Percentiles rank a stretch among this genome's conserved stretches.
Evolutionary conservation across 2,113 vertebrate species (phyloP).

Genomic region (Bos javanicus): DNA sequence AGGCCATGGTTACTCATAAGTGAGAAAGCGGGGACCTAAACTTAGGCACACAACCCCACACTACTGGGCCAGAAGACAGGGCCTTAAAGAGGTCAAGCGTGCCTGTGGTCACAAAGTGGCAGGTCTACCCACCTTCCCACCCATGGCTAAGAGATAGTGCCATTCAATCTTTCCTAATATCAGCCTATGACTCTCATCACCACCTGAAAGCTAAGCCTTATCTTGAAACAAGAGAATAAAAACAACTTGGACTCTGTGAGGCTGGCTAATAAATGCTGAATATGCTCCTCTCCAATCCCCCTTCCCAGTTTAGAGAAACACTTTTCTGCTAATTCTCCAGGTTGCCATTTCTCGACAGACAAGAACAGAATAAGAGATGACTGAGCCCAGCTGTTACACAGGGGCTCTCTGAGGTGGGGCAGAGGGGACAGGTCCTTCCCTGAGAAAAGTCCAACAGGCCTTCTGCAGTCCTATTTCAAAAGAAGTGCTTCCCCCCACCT

Average conservation of each 20-base stretch:
- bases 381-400: not conserved
- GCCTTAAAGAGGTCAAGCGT: not conserved
- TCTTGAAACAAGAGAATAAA: slow-evolving; percentile 45
- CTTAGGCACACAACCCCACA: not conserved
- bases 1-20: not conserved
- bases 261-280: not conserved
- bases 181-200: not conserved
- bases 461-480: not conserved
- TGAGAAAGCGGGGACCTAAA: not conserved
- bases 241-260: not conserved
- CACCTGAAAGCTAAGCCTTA: slow-evolving; percentile 24
- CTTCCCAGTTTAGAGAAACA: not conserved
- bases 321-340: not conserved
- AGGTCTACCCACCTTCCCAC: not conserved
- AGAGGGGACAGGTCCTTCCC: not conserved
- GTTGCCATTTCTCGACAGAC: not conserved
- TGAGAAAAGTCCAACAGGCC: not conserved
- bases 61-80: not conserved
- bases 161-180: not conserved
- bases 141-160: not conserved
- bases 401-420: not conserved
- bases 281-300: not conserved
- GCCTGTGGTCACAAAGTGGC: not conserved
- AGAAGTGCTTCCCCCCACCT: not conserved
- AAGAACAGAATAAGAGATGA: not conserved